Percentiles rank a stretch among this genome's conserved stretches.
These are phyloP conservation scores for Athalia circularis DNA, from an alignment of 2,888 invertebrate species.

Conservation along the genomic window DNA sequence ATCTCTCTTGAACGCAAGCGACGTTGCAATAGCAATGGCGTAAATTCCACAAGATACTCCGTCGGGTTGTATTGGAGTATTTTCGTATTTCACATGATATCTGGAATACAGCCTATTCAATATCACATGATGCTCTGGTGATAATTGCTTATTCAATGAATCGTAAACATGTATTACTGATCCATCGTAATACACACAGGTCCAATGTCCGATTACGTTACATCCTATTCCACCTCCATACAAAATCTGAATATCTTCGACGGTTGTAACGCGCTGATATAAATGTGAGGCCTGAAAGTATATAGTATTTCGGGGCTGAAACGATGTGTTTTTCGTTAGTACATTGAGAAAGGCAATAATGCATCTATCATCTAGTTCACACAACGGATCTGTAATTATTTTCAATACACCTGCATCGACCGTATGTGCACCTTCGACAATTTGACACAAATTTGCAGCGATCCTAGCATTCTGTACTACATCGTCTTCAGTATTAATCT, in stretches of 20 bases:
- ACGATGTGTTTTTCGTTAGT: neutral
- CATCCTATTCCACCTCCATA: neutral
- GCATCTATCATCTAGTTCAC: too few species aligned
- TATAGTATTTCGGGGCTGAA: neutral
- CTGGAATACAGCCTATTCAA: neutral
- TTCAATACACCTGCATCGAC: too few species aligned
- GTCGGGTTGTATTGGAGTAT: neutral
- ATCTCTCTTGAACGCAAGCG: slow-evolving; percentile 6
- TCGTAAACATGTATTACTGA: slow-evolving; percentile 24
- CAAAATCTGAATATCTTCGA: slow-evolving; percentile 19
- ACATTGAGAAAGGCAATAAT: too few species aligned
- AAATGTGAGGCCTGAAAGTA: neutral
- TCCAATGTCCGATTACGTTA: too few species aligned
- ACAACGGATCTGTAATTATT: too few species aligned
- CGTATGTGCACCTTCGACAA: too few species aligned
- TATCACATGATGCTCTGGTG: neutral
- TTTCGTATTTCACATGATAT: neutral
- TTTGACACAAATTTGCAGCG: too few species aligned
- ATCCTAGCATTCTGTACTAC: too few species aligned
- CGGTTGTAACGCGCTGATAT: neutral
- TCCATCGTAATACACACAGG: too few species aligned
- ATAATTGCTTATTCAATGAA: slow-evolving; percentile 1
- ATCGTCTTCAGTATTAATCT: too few species aligned
- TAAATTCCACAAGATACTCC: slow-evolving; percentile 1
- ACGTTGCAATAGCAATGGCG: slow-evolving; percentile 17